These are phyloP conservation scores for Ctenosaura bakeri DNA, from an alignment of 2,797 vertebrate species.

Conservation along the genomic window DNA sequence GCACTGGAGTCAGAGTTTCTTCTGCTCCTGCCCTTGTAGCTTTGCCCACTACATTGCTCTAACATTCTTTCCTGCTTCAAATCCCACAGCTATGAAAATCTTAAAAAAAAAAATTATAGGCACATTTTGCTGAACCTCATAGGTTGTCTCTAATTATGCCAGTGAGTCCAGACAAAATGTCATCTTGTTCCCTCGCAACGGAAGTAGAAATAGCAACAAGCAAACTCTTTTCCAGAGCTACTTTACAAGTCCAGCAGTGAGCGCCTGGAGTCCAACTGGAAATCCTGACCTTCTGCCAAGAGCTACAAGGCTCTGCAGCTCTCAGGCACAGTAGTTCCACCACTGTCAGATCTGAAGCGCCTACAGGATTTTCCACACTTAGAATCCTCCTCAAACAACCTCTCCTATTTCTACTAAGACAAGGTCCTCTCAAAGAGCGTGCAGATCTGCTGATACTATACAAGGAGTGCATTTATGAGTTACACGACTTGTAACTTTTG, in stretches of 20 bases:
- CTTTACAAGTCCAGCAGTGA: conserved; percentile 33
- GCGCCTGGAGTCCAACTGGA: conserved; percentile 53
- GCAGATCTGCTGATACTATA: background rate
- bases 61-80: conserved; percentile 23
- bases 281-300: conserved; percentile 36
- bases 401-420: background rate
- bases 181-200: conserved; percentile 63
- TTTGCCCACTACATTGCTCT: conserved; percentile 22
- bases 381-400: background rate
- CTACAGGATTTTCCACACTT: background rate
- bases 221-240: conserved; percentile 49
- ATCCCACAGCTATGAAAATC: conserved; percentile 10
- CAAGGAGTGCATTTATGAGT: background rate
- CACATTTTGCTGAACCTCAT: conserved; percentile 50
- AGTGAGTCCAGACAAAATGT: conserved; percentile 58
- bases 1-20: conserved; percentile 22
- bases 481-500: background rate
- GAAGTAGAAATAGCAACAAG: conserved; percentile 67
- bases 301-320: conserved; percentile 25
- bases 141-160: conserved; percentile 48
- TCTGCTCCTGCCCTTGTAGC: conserved; percentile 3
- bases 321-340: background rate
- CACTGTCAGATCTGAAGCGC: background rate
- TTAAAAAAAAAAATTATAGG: background rate
- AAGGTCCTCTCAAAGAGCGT: too few species aligned